Base-by-base conservation (phyloP, 2,797 vertebrate genomes). In the Pangasius krempfi region DNA sequence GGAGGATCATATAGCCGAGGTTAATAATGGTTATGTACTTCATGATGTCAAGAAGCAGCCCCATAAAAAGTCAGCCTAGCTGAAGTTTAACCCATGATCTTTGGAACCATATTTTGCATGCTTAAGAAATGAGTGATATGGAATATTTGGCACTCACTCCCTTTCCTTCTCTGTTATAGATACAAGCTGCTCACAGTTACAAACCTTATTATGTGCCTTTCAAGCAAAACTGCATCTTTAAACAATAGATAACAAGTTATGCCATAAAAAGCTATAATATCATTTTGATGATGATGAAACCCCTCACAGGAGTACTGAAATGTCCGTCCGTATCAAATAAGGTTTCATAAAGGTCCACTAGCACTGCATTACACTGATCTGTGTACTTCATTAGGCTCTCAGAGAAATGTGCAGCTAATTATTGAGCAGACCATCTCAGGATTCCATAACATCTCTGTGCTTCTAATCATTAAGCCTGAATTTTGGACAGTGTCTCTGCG, bases 401-500 rank as follows among this genome's bases (percentile, higher is more conserved):
- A 1, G n/a, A 88, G 10, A 76, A 52, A 64, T 30, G 5, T 30
- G 47, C 27, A 54, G 27, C 50, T 80, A 80, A 54, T 22, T 25
- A 75, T 37, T 50, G 16, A 88, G 33, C 56, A 50, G 56, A 60
- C 33, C 1, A 60, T 54, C 64, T 86, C 54, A 40, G 56, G 56
- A 76, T 30, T 72, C 47, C 8, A 73, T 44, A 30, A 40, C n/a
- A 37, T 52, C 54, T 14, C 76, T 33, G 14, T 44, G 30, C 58
- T 78, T 76, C 37, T 56, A 76, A 78, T 56, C 62, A 78, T 89
- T 47, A 78, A 68, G 33, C n/a, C 12, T 84, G 60, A 76, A 40
- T 86, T 83, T 66, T 54, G 20, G 60, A 58, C 70, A 22, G 18
- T 27, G 78, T 44, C 44, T 72, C 40, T 66, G 33, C 20, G 25